Evolutionary conservation across 2,888 invertebrate species (phyloP), one percentile per base, ranked within the genome.

Genomic region (Noctua fimbriata): DNA sequence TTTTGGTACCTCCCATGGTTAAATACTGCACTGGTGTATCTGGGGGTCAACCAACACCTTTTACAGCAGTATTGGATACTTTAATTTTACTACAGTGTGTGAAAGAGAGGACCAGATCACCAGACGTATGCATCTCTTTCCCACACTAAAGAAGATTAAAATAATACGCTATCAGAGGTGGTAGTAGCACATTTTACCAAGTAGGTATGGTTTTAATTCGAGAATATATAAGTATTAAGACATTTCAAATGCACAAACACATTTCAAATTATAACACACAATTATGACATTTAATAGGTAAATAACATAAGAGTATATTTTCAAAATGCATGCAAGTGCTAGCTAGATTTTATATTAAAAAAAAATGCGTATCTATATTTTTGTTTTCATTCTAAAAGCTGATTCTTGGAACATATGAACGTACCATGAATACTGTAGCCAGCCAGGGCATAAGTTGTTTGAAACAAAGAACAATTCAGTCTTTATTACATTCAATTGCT

Each of bases 371-470:
- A 41, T 70, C 86, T 84, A 84, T 85, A 55, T 74, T 52, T 79
- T 74, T 82, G 52, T 79, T 83, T 71, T 74, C 16, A 60, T 52
- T 79, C 84, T 85, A 85, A 79, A 85, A 85, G 85, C 85, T 76
- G 76, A 83, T 87, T 72, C n/a, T 83, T 72, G 60, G 84, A 80
- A 69, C 75, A 74, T 76, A 47, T 69, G 41, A 79, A 85, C 85
- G 67, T 85, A 85, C 85, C 85, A 84, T 85, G 73, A 71, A 84
- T 71, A 84, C 85, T 85, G 85, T 83, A 84, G 87, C 87, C 84
- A 84, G 83, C 76, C 81, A 84, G 73, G 79, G 73, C 79, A 85
- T 84, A 71, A 83, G 84, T 73, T 24, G 80, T 84, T 79, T 85
- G 85, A 87, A 85, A 85, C 73, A 86, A 75, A 84, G 70, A 81